Conservation (phyloP, 2,797 vertebrate species). For the Neopelma chrysocephalum region DNA sequence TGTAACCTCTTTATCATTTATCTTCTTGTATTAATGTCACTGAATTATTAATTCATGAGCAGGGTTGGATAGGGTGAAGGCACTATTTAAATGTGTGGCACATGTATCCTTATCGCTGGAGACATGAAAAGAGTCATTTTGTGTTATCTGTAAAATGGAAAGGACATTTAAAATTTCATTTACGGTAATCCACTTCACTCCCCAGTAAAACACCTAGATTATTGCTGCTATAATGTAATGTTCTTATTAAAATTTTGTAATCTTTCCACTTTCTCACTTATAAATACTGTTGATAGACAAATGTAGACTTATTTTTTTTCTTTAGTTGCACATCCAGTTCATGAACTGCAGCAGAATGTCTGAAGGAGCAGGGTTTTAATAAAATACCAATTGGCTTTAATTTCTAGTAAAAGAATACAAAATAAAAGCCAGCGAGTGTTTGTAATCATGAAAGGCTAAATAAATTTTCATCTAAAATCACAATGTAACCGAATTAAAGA, state of each 20-base stretch:
- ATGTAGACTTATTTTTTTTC: conserved; percentile 76
- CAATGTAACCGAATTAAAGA: background rate
- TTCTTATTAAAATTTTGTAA: conserved; percentile 87
- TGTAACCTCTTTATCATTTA: conserved; percentile 92
- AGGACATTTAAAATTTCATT: conserved; percentile 95
- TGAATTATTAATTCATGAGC: conserved; percentile 91
- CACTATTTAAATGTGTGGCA: conserved; percentile 87
- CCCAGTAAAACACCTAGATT: conserved; percentile 91
- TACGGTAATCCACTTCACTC: conserved; percentile 92
- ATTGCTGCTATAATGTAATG: conserved; percentile 84
- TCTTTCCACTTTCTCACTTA: conserved; percentile 77
- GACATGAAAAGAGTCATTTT: conserved; percentile 96
- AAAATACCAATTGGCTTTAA: background rate
- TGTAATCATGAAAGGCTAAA: background rate
- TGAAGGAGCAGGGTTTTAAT: background rate
- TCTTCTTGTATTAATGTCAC: conserved; percentile 97
- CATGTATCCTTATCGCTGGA: conserved; percentile 89
- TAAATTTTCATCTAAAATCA: background rate
- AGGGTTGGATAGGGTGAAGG: conserved; percentile 86
- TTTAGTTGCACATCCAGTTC: conserved; percentile 66
- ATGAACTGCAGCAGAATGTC: conserved; percentile 11
- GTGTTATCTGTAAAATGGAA: conserved; percentile 92
- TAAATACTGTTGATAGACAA: conserved; percentile 83
- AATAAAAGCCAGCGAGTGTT: background rate
- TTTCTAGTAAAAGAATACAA: conserved; percentile 21